Evolutionary conservation across 64 coral and sea anemone genomes (phyloP), one percentile per base, ranked within the genome.

Genomic region (Dendrophyllia cribrosa): DNA sequence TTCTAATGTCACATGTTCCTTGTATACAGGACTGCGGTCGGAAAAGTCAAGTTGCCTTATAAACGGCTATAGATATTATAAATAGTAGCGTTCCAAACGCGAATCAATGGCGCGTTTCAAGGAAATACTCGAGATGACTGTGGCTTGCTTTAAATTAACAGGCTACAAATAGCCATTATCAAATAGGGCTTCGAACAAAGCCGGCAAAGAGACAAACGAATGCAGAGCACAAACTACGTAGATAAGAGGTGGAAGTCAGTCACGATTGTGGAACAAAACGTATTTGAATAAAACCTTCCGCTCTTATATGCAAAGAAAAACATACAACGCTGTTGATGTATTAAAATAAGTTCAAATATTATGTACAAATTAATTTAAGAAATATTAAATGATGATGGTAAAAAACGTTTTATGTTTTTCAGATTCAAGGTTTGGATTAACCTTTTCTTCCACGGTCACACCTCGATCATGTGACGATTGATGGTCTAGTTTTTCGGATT

Each of bases 61-160:
- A 15, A 50, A 50, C 9, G 11, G 43, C 16, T 75, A 17, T 75
- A 50, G 20, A 75, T 49, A 51, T 48, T 34, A 34, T 34, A 34
- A 34, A 34, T 34, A 75, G 46, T 5, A 51, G 20, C 45, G 72
- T 16, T 84, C 43, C 9, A 22, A 17, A 51, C 24, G 44, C 43
- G 63, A 84, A 67, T 84, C 80, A 63, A 2, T 67, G 80, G 80
- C 45, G 45, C 20, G 61, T 9, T 6, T 19, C 65, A n/a, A 68
- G 80, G 80, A 84, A 84, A 84, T 67, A 24, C 63, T 65, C 45
- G 46, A 49, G 59, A 84, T 84, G 15, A 75, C n/a, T 68, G 80
- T 23, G 80, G 80, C 64, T 51, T 49, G 43, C 17, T 47, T 47
- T 49, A 67, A 51, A 65, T 84, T 84, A 4, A 23, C 44, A 84